Conservation (phyloP, 2,113 vertebrate species). For the Rhinoderma darwinii region DNA sequence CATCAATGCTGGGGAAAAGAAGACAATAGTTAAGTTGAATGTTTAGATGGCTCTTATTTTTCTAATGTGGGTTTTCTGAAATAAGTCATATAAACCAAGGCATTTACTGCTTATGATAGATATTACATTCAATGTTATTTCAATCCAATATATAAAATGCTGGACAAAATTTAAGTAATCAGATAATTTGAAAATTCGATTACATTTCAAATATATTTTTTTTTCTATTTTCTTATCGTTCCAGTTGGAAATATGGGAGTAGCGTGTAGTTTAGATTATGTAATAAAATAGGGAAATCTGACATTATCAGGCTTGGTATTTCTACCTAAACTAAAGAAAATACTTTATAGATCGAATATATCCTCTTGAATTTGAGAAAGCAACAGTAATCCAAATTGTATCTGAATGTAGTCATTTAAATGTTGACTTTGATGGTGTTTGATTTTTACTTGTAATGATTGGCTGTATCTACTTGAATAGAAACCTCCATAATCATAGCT, state of each 20-base stretch:
- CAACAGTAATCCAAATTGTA: not conserved
- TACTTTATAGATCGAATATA: not conserved
- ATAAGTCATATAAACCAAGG: not conserved
- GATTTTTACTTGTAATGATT: not conserved
- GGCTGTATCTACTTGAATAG: not conserved
- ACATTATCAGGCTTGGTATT: not conserved
- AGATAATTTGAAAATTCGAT: not conserved
- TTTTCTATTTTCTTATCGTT: not conserved
- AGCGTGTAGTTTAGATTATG: not conserved
- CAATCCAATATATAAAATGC: not conserved
- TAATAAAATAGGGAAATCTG: no score
- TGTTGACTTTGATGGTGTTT: not conserved
- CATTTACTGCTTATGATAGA: not conserved
- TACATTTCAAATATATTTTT: not conserved
- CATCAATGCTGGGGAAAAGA: not conserved
- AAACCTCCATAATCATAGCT: not conserved
- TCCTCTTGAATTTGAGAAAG: not conserved
- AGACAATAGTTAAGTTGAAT: conserved; percentile 10
- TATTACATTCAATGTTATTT: not conserved
- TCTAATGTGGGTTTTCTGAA: not conserved
- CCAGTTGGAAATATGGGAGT: not conserved
- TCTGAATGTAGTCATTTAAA: not conserved
- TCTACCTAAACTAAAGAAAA: not conserved
- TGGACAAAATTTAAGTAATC: not conserved
- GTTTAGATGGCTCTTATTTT: not conserved